Evolutionary conservation across 2,888 invertebrate genomes (phyloP).

Genomic region (Latheticus oryzae): DNA sequence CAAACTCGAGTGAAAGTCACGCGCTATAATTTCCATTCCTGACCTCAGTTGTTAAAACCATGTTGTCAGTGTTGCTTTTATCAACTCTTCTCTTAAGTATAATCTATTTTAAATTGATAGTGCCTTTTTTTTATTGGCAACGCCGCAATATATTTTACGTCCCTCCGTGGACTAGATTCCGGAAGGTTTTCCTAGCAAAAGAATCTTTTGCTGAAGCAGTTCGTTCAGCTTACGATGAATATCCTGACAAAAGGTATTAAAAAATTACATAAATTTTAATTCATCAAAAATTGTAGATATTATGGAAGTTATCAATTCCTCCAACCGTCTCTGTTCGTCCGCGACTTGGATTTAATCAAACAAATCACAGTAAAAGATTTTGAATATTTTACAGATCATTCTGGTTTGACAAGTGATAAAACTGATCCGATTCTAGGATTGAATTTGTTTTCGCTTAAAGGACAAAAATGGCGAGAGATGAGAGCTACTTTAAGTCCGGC

Average conservation of each 20-base stretch:
- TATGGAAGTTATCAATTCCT: conserved; percentile 54
- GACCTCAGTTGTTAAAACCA: no score
- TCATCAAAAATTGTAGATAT: conserved; percentile 45
- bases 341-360: conserved; percentile 59
- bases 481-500: conserved; percentile 68
- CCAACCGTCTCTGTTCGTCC: conserved; percentile 50
- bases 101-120: conserved; percentile 32
- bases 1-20: conserved; percentile 15
- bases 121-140: conserved; percentile 38
- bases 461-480: conserved; percentile 61
- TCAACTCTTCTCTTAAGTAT: background rate
- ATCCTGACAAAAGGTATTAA: conserved; percentile 45
- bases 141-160: conserved; percentile 37
- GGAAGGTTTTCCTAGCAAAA: conserved; percentile 33
- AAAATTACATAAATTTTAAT: conserved; percentile 3
- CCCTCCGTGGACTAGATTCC: conserved; percentile 32
- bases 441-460: conserved; percentile 52
- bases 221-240: conserved; percentile 42
- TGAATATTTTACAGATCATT: conserved; percentile 61
- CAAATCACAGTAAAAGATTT: conserved; percentile 62
- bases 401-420: conserved; percentile 50
- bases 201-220: conserved; percentile 51
- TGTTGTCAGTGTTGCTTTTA: conserved; percentile 19
- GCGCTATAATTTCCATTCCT: background rate
- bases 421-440: conserved; percentile 50